Evolutionary conservation across 2,888 invertebrate species (phyloP).

Genomic region (Hirtodrosophila histrioides): DNA sequence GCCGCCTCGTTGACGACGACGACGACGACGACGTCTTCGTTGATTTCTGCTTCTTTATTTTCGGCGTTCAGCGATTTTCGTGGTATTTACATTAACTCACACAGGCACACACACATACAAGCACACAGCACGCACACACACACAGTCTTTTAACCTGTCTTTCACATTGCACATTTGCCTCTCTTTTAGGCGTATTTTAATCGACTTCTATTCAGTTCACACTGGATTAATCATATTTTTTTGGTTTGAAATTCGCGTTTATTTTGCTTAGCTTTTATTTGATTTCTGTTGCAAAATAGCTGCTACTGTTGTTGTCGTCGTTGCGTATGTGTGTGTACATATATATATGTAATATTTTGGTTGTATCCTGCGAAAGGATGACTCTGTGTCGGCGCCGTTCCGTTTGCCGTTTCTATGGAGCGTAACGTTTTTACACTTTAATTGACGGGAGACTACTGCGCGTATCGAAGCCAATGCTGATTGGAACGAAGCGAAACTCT

Average conservation of each 20-base stretch:
- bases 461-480: slow-evolving; percentile 53
- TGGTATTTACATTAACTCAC: slow-evolving; percentile 71
- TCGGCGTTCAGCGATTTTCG: slow-evolving; percentile 73
- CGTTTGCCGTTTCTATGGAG: slow-evolving; percentile 59
- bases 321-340: slow-evolving; percentile 33
- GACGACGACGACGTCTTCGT: slow-evolving; percentile 46
- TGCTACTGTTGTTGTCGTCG: slow-evolving; percentile 29
- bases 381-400: slow-evolving; percentile 64
- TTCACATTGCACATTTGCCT: slow-evolving; percentile 68
- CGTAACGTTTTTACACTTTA: slow-evolving; percentile 79
- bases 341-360: slow-evolving; percentile 70
- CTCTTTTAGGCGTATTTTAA: slow-evolving; percentile 7
- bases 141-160: slow-evolving; percentile 46
- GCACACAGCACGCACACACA: slow-evolving; percentile 35
- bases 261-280: slow-evolving; percentile 31
- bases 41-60: slow-evolving; percentile 74
- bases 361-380: slow-evolving; percentile 77
- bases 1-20: slow-evolving; percentile 44
- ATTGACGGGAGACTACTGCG: slow-evolving; percentile 82
- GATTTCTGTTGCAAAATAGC: slow-evolving; percentile 14
- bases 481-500: slow-evolving; percentile 52
- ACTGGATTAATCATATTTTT: slow-evolving; percentile 17
- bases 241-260: slow-evolving; percentile 32
- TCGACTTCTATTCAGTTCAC: slow-evolving; percentile 16
- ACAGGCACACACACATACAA: slow-evolving; percentile 22